phyloP scores from a whole-genome alignment of 1,140 invertebrate genomes.

The Drosophila mojavensis region DNA sequence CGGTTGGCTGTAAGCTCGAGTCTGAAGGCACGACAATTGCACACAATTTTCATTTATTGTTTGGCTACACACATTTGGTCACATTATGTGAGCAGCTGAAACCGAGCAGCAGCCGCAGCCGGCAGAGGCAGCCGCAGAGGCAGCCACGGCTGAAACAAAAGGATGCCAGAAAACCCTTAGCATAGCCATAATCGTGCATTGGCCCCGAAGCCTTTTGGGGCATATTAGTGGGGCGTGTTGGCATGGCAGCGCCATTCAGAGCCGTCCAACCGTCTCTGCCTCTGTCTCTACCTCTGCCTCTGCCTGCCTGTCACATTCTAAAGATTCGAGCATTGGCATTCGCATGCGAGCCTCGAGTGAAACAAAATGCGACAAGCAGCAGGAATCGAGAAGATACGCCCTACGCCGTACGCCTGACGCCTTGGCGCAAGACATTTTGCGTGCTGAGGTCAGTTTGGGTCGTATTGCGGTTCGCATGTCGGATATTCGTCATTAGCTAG shows the following conservation, averaged over 20 bases:
- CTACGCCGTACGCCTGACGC: neutral
- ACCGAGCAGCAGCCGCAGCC: slow-evolving; percentile 2
- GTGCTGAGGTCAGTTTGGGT: slow-evolving; percentile 46
- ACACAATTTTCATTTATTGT: slow-evolving; percentile 83
- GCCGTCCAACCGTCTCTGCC: neutral
- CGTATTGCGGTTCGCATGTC: slow-evolving; percentile 34
- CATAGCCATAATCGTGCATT: slow-evolving; percentile 63
- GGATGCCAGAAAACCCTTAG: slow-evolving; percentile 21
- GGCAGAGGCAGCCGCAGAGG: slow-evolving; percentile 4
- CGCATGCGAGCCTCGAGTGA: slow-evolving; percentile 7
- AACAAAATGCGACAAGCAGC: neutral
- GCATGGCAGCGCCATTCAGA: slow-evolving; percentile 18
- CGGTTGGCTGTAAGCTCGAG: neutral
- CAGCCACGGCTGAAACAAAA: slow-evolving; percentile 45
- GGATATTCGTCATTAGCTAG: slow-evolving; percentile 53
- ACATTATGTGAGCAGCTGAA: slow-evolving; percentile 64
- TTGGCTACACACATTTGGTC: slow-evolving; percentile 81
- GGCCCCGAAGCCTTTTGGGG: slow-evolving; percentile 18
- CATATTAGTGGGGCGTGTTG: slow-evolving; percentile 25
- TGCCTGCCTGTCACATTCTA: slow-evolving; percentile 38
- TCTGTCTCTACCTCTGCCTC: neutral
- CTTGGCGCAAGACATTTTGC: slow-evolving; percentile 21
- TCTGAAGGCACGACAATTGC: slow-evolving; percentile 73
- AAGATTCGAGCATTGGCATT: slow-evolving; percentile 28
- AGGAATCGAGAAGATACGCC: slow-evolving; percentile 17